Evolutionary conservation across 92 coral and sea anemone species (phyloP), one percentile per base, ranked within the genome.

Genomic region (Paramuricea clavata): DNA sequence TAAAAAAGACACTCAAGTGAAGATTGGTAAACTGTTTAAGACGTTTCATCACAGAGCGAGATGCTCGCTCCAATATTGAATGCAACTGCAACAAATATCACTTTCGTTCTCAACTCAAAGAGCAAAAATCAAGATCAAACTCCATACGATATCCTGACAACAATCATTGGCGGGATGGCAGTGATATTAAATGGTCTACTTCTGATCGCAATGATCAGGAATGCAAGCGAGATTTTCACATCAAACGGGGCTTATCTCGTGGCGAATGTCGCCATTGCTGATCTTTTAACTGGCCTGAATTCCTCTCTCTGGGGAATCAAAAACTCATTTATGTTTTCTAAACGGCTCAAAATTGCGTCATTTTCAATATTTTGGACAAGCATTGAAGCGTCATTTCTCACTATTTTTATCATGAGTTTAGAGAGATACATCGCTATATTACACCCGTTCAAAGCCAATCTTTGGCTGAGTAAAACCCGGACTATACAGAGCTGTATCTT

Each of bases 131-230:
- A 3, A 2, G 68, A 15, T 13, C 28, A 52, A 0, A 78, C 83
- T 34, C 83, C 83, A 23, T 36, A 78, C 57, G 94, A 89, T 64
- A 71, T 95, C 57, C 84, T 87, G 22, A 95, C 94, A 17, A 61
- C 81, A 21, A 25, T 91, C 5, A 74, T 93, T 78, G 94, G 95
- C 0, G 39, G 81, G 9, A 49, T 81, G 33, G 89, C 94, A 1
- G 78, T 81, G 15, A 30, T 79, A 49, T 87, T 89, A 27, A 95
- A 95, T 81, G 76, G 93, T 25, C 74, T 95, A 22, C 90, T 95
- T 42, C 91, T 95, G 11, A 68, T 91, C 22, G 90, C 91, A 9
- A 78, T 78, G 83, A 6, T 78, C 0, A 56, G 71, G 11, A 78
- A 78, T 36, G 33, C 49, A 12, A 21, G 50, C 30, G 33, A 62